Evolutionary conservation across 2,113 vertebrate genomes (phyloP).

Genomic region (Cricetomys ansorgei): DNA sequence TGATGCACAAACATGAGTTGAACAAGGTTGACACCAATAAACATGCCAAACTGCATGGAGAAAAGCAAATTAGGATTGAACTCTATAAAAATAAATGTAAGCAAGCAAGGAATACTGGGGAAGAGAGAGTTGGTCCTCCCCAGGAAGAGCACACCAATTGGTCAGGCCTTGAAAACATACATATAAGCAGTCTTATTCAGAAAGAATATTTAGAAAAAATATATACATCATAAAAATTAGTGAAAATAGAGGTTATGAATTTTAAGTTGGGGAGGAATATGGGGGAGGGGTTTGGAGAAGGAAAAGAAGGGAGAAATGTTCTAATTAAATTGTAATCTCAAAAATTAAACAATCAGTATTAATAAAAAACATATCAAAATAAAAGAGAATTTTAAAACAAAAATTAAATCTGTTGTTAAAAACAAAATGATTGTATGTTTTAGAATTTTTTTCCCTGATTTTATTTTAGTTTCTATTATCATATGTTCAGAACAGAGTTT

Average conservation of each 20-base stretch:
- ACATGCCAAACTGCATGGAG: too few relatives aligned
- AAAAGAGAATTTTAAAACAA: background rate
- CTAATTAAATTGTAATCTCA: background rate
- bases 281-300: background rate
- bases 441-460: background rate
- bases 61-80: background rate
- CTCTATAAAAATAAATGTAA: background rate
- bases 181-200: background rate
- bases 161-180: too few relatives aligned
- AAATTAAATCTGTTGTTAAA: background rate
- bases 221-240: background rate
- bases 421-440: too few relatives aligned
- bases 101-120: background rate
- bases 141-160: background rate
- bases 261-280: background rate
- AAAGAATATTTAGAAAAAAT: background rate
- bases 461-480: background rate
- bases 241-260: background rate
- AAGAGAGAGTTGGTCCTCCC: background rate
- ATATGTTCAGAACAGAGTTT: background rate
- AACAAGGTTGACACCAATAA: background rate
- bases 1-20: background rate
- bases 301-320: background rate
- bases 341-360: too few relatives aligned
- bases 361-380: background rate